Conservation (phyloP, 2,888 invertebrate species). For the Perdita meconis region DNA sequence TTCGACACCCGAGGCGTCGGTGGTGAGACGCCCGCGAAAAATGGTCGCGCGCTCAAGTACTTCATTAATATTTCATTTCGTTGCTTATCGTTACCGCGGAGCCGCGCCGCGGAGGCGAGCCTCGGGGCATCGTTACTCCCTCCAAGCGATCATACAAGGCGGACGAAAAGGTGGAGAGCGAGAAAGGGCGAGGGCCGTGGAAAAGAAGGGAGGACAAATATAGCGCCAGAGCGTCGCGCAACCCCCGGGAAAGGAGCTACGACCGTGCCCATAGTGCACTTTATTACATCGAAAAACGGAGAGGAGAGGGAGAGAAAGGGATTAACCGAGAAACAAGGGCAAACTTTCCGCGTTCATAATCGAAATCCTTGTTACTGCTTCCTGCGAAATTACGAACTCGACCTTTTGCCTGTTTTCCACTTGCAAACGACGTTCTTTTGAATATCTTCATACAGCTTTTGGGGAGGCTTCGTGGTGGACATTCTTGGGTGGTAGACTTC, state of each 20-base stretch:
- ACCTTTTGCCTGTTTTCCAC: not conserved
- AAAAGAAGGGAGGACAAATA: constrained; percentile 60
- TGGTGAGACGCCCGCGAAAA: constrained; percentile 74
- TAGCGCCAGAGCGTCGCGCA: constrained; percentile 32
- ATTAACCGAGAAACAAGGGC: constrained; percentile 22
- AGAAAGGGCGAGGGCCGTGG: constrained; percentile 65
- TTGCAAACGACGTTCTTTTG: not conserved
- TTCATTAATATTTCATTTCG: constrained; percentile 84
- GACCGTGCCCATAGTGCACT: constrained; percentile 46
- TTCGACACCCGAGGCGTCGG: constrained; percentile 70
- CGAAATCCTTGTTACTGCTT: constrained; percentile 34
- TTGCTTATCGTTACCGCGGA: constrained; percentile 83
- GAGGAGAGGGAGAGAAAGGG: constrained; percentile 1
- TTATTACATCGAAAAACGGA: constrained; percentile 60
- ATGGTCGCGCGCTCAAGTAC: constrained; percentile 74
- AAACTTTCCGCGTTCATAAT: constrained; percentile 42
- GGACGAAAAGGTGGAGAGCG: constrained; percentile 69
- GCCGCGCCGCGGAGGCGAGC: constrained; percentile 75
- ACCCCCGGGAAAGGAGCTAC: constrained; percentile 33
- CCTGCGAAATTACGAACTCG: constrained; percentile 28
- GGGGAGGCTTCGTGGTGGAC: too few relatives aligned
- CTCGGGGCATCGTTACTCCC: constrained; percentile 83
- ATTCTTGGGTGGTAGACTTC: too few relatives aligned
- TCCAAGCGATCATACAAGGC: constrained; percentile 72
- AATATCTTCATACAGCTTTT: not conserved